A percentile compares a stretch with the other conserved stretches of the same genome.
phyloP scores from a whole-genome alignment of 1,140 invertebrate species.

The Brachionus koreanus region DNA sequence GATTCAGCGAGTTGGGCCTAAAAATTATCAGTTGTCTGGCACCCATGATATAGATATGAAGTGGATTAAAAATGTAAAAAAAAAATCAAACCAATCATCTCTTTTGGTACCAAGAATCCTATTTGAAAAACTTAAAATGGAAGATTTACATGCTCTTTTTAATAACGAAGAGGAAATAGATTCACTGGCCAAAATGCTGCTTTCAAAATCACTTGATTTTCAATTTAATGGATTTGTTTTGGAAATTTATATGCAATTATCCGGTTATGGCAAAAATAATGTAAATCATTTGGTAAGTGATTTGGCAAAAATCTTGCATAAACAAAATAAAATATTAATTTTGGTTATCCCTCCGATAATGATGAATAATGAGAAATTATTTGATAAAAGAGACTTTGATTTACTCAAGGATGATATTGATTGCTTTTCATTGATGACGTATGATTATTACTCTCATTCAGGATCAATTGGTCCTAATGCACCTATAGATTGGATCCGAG shows the following conservation, averaged over 20 bases:
- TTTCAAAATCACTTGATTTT: neutral
- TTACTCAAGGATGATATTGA: slow-evolving; percentile 71
- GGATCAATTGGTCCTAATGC: slow-evolving; percentile 67
- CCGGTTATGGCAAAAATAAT: slow-evolving; percentile 63
- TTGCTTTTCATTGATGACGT: slow-evolving; percentile 87
- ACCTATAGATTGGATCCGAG: slow-evolving; percentile 74
- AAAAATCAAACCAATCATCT: slow-evolving; percentile 46
- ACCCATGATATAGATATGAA: slow-evolving; percentile 67
- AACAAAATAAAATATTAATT: slow-evolving; percentile 60
- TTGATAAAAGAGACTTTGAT: slow-evolving; percentile 73
- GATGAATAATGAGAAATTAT: slow-evolving; percentile 62
- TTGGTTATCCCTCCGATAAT: slow-evolving; percentile 75
- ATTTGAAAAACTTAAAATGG: slow-evolving; percentile 59
- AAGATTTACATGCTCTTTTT: slow-evolving; percentile 44
- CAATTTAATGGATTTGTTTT: slow-evolving; percentile 78
- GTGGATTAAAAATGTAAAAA: slow-evolving; percentile 62
- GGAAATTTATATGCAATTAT: slow-evolving; percentile 80
- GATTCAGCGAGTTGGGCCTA: slow-evolving; percentile 64
- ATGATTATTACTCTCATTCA: slow-evolving; percentile 75
- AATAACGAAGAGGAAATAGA: slow-evolving; percentile 49
- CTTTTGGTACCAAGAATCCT: slow-evolving; percentile 60
- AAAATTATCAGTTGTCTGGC: slow-evolving; percentile 59
- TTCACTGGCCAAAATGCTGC: slow-evolving; percentile 48
- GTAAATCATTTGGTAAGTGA: slow-evolving; percentile 35
- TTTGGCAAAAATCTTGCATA: neutral